Evolutionary conservation across 2,888 invertebrate genomes (phyloP), one percentile per base, ranked within the genome.

Genomic region (Heliothis peltigera): DNA sequence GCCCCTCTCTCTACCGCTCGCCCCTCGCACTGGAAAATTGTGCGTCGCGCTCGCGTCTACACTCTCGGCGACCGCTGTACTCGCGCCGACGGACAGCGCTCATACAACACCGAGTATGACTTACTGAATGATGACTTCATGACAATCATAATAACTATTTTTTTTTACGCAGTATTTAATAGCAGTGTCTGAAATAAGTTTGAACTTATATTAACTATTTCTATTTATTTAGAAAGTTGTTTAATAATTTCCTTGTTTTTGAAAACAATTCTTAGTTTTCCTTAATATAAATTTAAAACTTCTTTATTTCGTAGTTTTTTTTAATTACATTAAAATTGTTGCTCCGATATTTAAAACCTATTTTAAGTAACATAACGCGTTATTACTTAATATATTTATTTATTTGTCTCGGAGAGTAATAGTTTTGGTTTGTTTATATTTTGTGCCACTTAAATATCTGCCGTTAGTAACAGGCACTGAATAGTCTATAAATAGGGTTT

Each of bases 41-140:
- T 75, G 71, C 77, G 64, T 78, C 70, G 82, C 79, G 65, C 52
- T 78, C 70, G 82, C 78, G 65, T 54, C 80, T 74, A 76, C 73
- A 77, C 73, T 75, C 56, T 49, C 64, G 56, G 65, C 70, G 48
- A 46, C 55, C 74, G 70, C 66, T 63, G 52, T 53, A 59, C 68
- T 46, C 63, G 35, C 63, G 79, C 77, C 79, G 75, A 63, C 71
- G 79, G 72, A 70, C 61, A n/a, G 48, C 52, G 55, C 61, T 52
- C 51, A 46, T 39, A 12, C 51, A 58, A 61, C 21, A 57, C 51
- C 56, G 47, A 57, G 46, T 51, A 42, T 43, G 28, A 51, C 52
- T 75, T 70, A 55, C 22, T 42, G 25, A 46, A 60, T 60, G 21
- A 17, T 28, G 8, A 8, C 28, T 28, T 62, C 6, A 57, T 60